These are phyloP conservation scores for Apis laboriosa DNA, from an alignment of 1,140 invertebrate genomes.

Conservation along the genomic window DNA sequence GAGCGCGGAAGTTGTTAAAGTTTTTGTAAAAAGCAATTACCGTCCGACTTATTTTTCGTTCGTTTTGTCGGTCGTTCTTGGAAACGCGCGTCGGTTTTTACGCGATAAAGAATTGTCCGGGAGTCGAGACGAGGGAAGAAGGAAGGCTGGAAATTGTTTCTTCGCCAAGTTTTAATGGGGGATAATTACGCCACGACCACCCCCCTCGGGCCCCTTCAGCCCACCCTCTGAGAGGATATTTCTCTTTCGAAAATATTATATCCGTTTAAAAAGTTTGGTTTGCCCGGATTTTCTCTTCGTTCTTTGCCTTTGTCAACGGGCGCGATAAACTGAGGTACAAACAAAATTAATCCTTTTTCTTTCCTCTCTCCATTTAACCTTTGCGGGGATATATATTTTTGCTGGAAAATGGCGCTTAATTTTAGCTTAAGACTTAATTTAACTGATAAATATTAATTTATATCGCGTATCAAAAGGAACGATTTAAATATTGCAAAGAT, in stretches of 20 bases:
- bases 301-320: too few relatives aligned
- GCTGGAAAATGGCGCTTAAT: too few relatives aligned
- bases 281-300: not conserved
- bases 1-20: slow-evolving; percentile 22
- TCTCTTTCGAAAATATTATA: slow-evolving; percentile 16
- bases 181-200: slow-evolving; percentile 24
- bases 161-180: slow-evolving; percentile 27
- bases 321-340: not conserved
- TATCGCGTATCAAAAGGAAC: too few relatives aligned
- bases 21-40: slow-evolving; percentile 35
- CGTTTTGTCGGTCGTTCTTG: not conserved
- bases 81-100: not conserved
- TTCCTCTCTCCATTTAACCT: too few relatives aligned
- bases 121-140: too few relatives aligned
- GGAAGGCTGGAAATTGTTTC: slow-evolving; percentile 27
- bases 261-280: not conserved
- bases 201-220: too few relatives aligned
- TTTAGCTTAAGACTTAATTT: too few relatives aligned
- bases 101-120: slow-evolving; percentile 23
- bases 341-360: too few relatives aligned
- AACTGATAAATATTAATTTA: too few relatives aligned
- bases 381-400: too few relatives aligned
- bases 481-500: too few relatives aligned
- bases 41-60: slow-evolving; percentile 17
- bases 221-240: not conserved